These are phyloP conservation scores for Lampris megalopsis DNA, from an alignment of 2,113 vertebrate genomes.

Conservation along the genomic window DNA sequence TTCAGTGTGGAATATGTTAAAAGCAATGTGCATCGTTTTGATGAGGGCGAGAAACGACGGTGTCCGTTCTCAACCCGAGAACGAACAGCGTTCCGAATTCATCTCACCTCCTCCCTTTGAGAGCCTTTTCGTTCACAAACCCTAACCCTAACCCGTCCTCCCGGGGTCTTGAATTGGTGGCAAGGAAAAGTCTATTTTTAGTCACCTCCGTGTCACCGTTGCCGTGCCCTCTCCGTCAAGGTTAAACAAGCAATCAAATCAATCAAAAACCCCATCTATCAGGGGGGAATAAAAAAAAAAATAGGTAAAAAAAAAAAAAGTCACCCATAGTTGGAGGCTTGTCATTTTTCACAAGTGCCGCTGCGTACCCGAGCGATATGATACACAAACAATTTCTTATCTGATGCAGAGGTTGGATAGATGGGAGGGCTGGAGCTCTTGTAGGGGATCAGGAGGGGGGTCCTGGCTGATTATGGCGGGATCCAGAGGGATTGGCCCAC, in stretches of 20 bases:
- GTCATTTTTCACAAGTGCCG: conserved; percentile 64
- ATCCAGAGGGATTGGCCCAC: conserved; percentile 68
- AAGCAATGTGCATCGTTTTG: conserved; percentile 21
- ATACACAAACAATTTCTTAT: conserved; percentile 73
- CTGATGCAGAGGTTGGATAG: conserved; percentile 72
- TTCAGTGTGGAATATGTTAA: conserved; percentile 18
- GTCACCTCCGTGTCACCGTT: conserved; percentile 24
- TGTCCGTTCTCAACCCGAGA: neutral
- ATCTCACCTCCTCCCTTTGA: conserved; percentile 18
- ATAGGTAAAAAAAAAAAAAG: conserved; percentile 30
- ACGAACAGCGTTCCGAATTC: conserved; percentile 30
- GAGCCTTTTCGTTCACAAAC: conserved; percentile 19
- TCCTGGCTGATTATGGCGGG: conserved; percentile 72
- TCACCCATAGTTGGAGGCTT: conserved; percentile 39
- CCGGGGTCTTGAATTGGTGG: conserved; percentile 32
- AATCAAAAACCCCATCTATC: conserved; percentile 72
- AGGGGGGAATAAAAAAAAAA: conserved; percentile 17
- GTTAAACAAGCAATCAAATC: conserved; percentile 81
- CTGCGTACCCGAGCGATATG: conserved; percentile 50
- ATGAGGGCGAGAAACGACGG: conserved; percentile 22
- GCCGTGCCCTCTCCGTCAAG: conserved; percentile 67
- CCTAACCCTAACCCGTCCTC: no score
- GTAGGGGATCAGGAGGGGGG: conserved; percentile 65
- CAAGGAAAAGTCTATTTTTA: conserved; percentile 51
- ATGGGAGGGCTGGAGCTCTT: conserved; percentile 48